Evolutionary conservation across 1,140 invertebrate species (phyloP), one percentile per base, ranked within the genome.

Genomic region (Pygmarrhopalites habei): DNA sequence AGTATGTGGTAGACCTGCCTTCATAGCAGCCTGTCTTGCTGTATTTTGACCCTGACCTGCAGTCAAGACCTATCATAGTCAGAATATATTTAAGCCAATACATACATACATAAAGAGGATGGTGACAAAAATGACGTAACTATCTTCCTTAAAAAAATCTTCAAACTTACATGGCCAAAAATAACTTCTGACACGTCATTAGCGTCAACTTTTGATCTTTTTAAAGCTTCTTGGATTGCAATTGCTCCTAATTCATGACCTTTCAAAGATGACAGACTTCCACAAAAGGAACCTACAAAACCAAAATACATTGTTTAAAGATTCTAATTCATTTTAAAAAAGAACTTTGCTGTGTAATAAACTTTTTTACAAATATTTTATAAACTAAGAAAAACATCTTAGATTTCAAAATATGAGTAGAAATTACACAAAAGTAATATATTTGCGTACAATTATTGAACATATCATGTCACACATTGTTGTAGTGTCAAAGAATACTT

Each of bases 11-110:
- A 93, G 74, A n/a, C 87, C 88, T 55, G 88, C 88, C 69, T 82
- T 82, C 2, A 90, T 75, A 15, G 87, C 78, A 44, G 90, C 87
- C 75, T 92, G 89, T 66, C 90, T 79, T 0, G 87, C 88, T 60
- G 90, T 87, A 78, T 93, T 93, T 78, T 92, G 90, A 26, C 90
- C 90, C 77, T 89, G 83, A 7, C 81, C 86, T 43, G 85, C 82
- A 41, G 80, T 82, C 41, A 89, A 73, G 28, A 82, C 77, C 86
- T 88, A 58, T n/a, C n/a, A n/a, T n/a, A n/a, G n/a, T n/a, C n/a
- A n/a, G n/a, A n/a, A n/a, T n/a, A n/a, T n/a, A n/a, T n/a, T n/a
- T n/a, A n/a, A n/a, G n/a, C n/a, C n/a, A n/a, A n/a, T n/a, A n/a
- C n/a, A n/a, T n/a, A n/a, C n/a, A n/a, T n/a, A n/a, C n/a, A n/a